phyloP scores from a whole-genome alignment of 1,140 invertebrate genomes.

The Phthorimaea operculella region DNA sequence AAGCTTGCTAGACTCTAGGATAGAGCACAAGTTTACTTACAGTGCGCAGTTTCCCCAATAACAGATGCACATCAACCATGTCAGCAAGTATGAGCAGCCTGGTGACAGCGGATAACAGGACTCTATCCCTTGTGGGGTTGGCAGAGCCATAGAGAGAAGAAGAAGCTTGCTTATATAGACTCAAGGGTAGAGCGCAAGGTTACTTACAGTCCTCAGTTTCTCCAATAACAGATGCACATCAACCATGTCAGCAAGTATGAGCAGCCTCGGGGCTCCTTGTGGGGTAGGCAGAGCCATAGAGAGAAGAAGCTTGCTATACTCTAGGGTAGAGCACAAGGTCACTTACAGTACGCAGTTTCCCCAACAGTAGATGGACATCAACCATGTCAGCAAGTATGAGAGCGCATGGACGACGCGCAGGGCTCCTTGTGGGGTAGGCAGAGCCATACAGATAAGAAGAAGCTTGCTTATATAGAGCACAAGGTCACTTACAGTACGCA shows the following conservation, averaged over 20 bases:
- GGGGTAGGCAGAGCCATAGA: no score
- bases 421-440: no score
- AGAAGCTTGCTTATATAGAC: no score
- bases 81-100: conserved; percentile 94
- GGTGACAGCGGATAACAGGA: conserved; percentile 94
- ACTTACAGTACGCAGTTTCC: conserved; percentile 84
- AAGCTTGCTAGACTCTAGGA: no score
- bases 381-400: conserved; percentile 98
- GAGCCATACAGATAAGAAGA: no score
- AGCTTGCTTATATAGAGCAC: no score
- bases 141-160: no score
- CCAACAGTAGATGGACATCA: conserved; percentile 93
- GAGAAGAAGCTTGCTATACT: no score
- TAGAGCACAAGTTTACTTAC: no score
- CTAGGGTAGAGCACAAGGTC: background rate
- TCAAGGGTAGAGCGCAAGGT: no score
- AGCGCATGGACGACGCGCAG: conserved; percentile 87
- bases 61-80: conserved; percentile 97
- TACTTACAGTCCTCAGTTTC: conserved; percentile 83
- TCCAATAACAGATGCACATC: conserved; percentile 95
- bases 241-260: conserved; percentile 98
- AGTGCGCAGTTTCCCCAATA: conserved; percentile 90
- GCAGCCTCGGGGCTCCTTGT: conserved; percentile 92
- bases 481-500: conserved; percentile 81
- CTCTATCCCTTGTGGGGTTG: no score